Evolutionary conservation across 2,113 vertebrate genomes (phyloP), one percentile per base, ranked within the genome.

Genomic region (Planiliza haematocheilus): DNA sequence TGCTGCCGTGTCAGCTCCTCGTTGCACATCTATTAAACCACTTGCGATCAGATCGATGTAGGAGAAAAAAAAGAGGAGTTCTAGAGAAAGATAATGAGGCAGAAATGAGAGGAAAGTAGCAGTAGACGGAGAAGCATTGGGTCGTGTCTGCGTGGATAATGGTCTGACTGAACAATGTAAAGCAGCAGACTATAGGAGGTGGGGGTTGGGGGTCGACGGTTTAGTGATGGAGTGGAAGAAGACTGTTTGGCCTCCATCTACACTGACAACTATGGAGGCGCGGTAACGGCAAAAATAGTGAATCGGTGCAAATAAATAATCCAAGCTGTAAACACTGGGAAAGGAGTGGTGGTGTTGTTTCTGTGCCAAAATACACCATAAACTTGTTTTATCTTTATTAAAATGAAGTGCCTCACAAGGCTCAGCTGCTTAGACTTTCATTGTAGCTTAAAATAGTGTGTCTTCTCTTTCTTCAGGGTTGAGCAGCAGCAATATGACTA

Each of bases 191-290:
- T 52, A n/a, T 67, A 21, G 20, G 45, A 42, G 45, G 63, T 41
- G 17, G 17, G 34, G 61, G 37, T 1, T 38, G 61, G 57, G 65
- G 51, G 30, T 60, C 60, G 16, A 51, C 60, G 61, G 57, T 70
- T 82, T 57, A 50, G 65, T 81, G 70, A 74, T 69, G 41, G 42
- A 71, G 70, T 14, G 7, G 24, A 64, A 45, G 53, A 67, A 36
- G 43, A 61, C 61, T 34, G 60, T 38, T 65, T 30, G 46, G 58
- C 62, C 34, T 72, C 52, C 49, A 53, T 50, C 56, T 53, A 65
- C 17, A 34, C 2, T 11, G 43, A 58, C 4, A 14, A 1, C 60
- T 49, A 24, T 41, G 52, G 58, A 41, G 24, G 48, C 30, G 20
- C 7, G 38, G 37, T 38, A 10, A 48, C 0, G 6, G 5, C 48